Conservation (phyloP, 2,113 vertebrate genomes). For the Oceanites oceanicus region DNA sequence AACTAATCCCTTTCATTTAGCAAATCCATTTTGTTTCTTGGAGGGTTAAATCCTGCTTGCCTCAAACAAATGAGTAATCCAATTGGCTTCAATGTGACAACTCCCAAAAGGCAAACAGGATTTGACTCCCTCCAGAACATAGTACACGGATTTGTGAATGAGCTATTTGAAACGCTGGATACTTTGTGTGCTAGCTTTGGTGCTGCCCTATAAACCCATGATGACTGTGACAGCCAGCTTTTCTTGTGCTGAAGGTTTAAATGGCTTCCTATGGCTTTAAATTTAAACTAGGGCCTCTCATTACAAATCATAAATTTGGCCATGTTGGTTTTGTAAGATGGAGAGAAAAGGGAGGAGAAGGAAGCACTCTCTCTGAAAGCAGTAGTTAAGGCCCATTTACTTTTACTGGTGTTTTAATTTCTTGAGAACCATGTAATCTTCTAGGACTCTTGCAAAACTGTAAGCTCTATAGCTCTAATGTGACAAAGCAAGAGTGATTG, state of each 20-base stretch:
- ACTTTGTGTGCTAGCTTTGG: background rate
- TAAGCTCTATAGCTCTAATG: background rate
- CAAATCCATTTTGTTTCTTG: constrained; percentile 52
- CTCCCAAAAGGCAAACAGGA: constrained; percentile 61
- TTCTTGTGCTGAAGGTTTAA: background rate
- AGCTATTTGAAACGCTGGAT: background rate
- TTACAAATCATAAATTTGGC: background rate
- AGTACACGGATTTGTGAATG: constrained; percentile 48
- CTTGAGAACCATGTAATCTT: background rate
- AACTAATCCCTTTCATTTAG: constrained; percentile 29
- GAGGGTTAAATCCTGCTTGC: constrained; percentile 46
- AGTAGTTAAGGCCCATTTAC: background rate
- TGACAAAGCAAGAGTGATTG: background rate
- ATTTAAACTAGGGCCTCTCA: background rate
- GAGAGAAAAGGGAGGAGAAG: background rate
- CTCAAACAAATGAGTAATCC: constrained; percentile 51
- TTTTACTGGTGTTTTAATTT: constrained; percentile 24
- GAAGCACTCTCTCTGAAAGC: background rate
- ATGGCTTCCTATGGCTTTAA: background rate
- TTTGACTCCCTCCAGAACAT: constrained; percentile 18
- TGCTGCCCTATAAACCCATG: background rate
- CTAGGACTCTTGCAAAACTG: background rate
- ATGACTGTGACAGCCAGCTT: background rate
- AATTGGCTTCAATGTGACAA: constrained; percentile 57
- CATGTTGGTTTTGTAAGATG: background rate